Conservation (phyloP, 2,797 vertebrate species). For the Lutjanus campechanus region DNA sequence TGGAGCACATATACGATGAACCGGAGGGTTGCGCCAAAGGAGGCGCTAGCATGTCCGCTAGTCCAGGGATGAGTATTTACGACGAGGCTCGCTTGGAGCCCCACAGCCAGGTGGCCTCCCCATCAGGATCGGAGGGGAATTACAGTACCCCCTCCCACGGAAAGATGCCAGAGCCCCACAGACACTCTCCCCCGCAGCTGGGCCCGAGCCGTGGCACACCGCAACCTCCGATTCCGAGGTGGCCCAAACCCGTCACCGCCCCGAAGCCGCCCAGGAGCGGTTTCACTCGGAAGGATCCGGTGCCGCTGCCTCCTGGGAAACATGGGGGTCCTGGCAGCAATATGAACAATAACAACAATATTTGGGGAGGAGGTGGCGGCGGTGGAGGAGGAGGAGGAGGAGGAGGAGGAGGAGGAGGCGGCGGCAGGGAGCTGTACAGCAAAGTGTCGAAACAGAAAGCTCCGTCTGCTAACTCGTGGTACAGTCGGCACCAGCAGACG, state of each 20-base stretch:
- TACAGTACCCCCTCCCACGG: conserved; percentile 83
- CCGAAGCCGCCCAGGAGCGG: conserved; percentile 87
- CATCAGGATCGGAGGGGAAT: conserved; percentile 78
- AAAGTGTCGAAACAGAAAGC: conserved; percentile 85
- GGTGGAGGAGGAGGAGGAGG: conserved; percentile 1
- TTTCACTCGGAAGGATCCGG: conserved; percentile 73
- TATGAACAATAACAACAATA: conserved; percentile 86
- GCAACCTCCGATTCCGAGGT: conserved; percentile 66
- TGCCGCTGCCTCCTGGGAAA: conserved; percentile 71
- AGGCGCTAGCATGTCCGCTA: fast-evolving
- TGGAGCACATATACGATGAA: conserved; percentile 95
- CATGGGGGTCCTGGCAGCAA: conserved; percentile 59
- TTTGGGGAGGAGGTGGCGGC: conserved; percentile 50
- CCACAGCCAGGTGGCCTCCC: conserved; percentile 55
- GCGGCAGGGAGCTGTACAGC: conserved; percentile 86
- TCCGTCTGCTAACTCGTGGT: conserved; percentile 60
- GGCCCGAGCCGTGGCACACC: conserved; percentile 8
- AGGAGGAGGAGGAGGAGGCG: conserved; percentile 48
- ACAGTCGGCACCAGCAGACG: conserved; percentile 53
- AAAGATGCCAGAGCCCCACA: conserved; percentile 43
- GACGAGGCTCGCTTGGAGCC: conserved; percentile 85
- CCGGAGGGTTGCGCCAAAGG: conserved; percentile 88
- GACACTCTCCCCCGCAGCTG: conserved; percentile 47
- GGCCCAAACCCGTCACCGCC: conserved; percentile 87
- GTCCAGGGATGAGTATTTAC: conserved; percentile 79